These are phyloP conservation scores for Diarsia mendica DNA, from an alignment of 2,888 invertebrate genomes.

Conservation along the genomic window DNA sequence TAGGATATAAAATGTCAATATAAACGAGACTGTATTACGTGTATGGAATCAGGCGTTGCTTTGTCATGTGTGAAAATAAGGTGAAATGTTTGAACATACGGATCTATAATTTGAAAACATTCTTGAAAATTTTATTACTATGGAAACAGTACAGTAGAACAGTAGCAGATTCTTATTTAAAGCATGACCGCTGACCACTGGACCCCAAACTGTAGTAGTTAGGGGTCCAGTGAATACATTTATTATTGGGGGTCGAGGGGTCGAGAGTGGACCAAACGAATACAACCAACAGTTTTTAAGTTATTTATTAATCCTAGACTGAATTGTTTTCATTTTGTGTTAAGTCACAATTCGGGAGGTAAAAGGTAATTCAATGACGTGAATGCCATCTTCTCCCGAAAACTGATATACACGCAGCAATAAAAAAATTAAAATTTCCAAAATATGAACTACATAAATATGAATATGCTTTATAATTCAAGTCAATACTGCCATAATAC, in stretches of 20 bases:
- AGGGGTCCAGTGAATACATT: too few species aligned
- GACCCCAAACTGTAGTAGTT: too few species aligned
- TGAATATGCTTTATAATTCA: too few species aligned
- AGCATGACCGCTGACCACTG: too few species aligned
- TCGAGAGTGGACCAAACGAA: too few species aligned
- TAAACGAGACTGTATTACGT: slow-evolving; percentile 80
- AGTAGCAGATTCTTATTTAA: too few species aligned
- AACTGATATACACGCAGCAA: too few species aligned
- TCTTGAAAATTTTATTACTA: neutral
- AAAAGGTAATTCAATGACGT: neutral
- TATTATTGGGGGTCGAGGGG: too few species aligned
- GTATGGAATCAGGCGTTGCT: slow-evolving; percentile 78
- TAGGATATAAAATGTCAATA: slow-evolving; percentile 80
- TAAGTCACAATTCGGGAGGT: neutral
- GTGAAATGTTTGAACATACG: slow-evolving; percentile 66
- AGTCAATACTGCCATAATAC: too few species aligned
- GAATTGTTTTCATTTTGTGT: neutral
- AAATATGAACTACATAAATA: too few species aligned
- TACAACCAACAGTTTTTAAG: neutral
- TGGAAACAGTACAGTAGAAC: neutral
- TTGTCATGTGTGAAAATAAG: slow-evolving; percentile 81
- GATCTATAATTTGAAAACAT: slow-evolving; percentile 29
- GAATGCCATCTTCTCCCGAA: too few species aligned
- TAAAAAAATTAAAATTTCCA: too few species aligned
- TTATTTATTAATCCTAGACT: neutral